A percentile compares a stretch with the other conserved stretches of the same genome.
Evolutionary conservation across 2,888 invertebrate species (phyloP).

Genomic region (Drosophila neotestacea): DNA sequence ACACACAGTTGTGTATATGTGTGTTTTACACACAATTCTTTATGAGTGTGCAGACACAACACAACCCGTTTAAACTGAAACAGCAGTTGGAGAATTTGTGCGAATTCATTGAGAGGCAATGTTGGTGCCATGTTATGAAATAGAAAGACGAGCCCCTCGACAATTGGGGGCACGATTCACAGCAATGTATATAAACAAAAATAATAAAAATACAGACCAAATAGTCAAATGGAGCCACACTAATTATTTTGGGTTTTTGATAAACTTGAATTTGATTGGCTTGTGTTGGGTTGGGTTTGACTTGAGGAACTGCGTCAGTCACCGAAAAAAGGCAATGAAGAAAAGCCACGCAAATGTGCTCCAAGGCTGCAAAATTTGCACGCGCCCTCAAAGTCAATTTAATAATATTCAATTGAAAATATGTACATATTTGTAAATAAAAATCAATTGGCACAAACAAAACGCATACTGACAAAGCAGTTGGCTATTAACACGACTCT

Average conservation of each 20-base stretch:
- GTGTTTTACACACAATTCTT: background rate
- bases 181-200: constrained; percentile 15
- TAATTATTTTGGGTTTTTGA: constrained; percentile 18
- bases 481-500: constrained; percentile 61
- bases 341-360: constrained; percentile 53
- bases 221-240: constrained; percentile 29
- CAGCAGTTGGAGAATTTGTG: constrained; percentile 49
- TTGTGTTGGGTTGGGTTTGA: background rate
- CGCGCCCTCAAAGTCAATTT: constrained; percentile 78
- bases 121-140: constrained; percentile 65
- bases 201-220: constrained; percentile 21
- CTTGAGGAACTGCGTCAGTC: constrained; percentile 32
- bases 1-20: background rate
- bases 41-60: background rate
- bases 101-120: constrained; percentile 58
- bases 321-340: constrained; percentile 16
- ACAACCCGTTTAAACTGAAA: constrained; percentile 27
- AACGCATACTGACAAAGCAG: constrained; percentile 52
- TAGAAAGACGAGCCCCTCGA: constrained; percentile 67
- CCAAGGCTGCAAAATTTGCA: constrained; percentile 71
- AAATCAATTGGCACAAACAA: constrained; percentile 69
- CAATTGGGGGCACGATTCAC: constrained; percentile 61
- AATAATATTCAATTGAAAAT: constrained; percentile 77
- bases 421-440: constrained; percentile 76
- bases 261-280: constrained; percentile 6